Evolutionary conservation across 2,888 invertebrate genomes (phyloP).

Genomic region (Sarcophaga variegata): DNA sequence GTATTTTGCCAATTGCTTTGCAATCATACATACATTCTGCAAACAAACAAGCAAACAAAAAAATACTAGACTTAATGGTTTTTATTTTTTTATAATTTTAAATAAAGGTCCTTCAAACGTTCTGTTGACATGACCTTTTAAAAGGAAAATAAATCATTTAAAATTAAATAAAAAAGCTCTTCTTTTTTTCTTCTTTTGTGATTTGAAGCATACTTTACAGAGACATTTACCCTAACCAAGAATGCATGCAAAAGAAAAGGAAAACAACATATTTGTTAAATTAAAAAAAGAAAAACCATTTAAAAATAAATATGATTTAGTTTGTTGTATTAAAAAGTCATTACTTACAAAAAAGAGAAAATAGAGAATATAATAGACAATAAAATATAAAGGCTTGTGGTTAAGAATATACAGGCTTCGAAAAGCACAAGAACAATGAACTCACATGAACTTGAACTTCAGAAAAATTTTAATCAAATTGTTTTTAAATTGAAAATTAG

Average conservation of each 20-base stretch:
- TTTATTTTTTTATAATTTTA: constrained; percentile 14
- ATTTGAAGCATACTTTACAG: constrained; percentile 37
- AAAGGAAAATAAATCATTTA: constrained; percentile 39
- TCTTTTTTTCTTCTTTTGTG: not conserved
- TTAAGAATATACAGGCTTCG: not conserved
- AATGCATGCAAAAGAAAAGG: not conserved
- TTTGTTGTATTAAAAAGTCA: constrained; percentile 17
- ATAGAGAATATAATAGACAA: not conserved
- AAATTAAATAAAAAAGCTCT: constrained; percentile 43
- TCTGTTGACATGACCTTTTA: constrained; percentile 58
- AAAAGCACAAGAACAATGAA: not conserved
- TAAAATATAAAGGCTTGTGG: not conserved
- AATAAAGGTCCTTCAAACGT: constrained; percentile 30
- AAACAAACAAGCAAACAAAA: too few relatives aligned
- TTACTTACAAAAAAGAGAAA: constrained; percentile 5
- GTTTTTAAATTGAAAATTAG: not conserved
- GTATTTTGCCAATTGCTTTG: constrained; percentile 48
- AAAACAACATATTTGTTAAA: constrained; percentile 27
- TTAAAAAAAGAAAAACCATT: not conserved
- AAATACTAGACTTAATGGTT: constrained; percentile 34
- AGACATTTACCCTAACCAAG: not conserved
- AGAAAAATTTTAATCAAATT: not conserved
- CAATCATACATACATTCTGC: constrained; percentile 25
- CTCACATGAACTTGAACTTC: not conserved
- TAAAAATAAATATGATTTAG: constrained; percentile 9